Evolutionary conservation across 2,113 vertebrate species (phyloP), one percentile per base, ranked within the genome.

Genomic region (Clarias magur): DNA sequence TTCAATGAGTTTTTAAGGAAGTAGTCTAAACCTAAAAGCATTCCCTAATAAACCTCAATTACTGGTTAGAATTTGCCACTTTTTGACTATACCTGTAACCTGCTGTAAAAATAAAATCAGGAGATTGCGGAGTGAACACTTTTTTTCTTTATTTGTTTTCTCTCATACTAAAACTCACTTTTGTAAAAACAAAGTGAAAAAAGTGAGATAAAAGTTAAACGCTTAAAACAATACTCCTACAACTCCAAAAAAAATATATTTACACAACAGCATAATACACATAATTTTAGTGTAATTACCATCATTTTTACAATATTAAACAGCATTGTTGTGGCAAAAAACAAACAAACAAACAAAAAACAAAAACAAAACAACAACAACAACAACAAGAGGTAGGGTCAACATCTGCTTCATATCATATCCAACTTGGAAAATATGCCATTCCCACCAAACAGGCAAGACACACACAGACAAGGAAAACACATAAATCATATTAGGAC

Each of bases 121-220:
- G 11, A 85, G 21, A 76, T 3, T 1, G 72, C 23, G 13, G 42
- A 63, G 56, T 84, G 38, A 27, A 89, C 79, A 73, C 60, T 67
- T 87, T 91, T 91, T 59, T 34, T 48, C 7, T 48, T 30, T 78
- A 7, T 8, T 56, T 42, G 19, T 16, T 75, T 79, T 84, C 85
- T 68, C 86, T 89, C 57, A 89, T 90, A 91, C 79, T 92, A 93
- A 92, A 90, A 86, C 85, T 89, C 34, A 80, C 16, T 75, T 90
- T 90, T 82, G 83, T 83, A 86, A 92, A 91, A 89, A 67, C 23
- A 78, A 85, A 38, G 88, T 38, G 82, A 53, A 81, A 80, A 56
- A 75, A 57, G 42, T 16, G 48, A 72, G 60, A 70, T 60, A 54
- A 88, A 76, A 73, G 78, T 87, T 84, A 82, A 81, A 86, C 86